Base-by-base conservation (phyloP, 2,888 invertebrate genomes). In the Callimorpha dominula region DNA sequence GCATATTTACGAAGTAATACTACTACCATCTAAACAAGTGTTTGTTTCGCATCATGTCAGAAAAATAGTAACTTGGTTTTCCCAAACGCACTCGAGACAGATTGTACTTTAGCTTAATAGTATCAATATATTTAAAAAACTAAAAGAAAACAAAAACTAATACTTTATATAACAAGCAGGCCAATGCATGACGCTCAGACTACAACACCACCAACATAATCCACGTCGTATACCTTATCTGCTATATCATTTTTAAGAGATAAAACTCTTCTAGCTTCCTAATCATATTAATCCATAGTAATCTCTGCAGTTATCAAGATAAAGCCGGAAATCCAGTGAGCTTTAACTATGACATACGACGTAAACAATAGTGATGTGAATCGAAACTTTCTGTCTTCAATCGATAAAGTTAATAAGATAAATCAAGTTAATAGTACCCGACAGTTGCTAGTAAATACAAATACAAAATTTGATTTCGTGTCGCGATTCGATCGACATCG, bases 321-420 rank as follows among this genome's bases (percentile, higher is more conserved):
- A 92, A 85, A 85, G 77, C 74, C 64, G 71, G 73, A 81, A 86
- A 86, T 90, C 79, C 79, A 79, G 73, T 86, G 83, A 78, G 76
- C 72, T 73, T 82, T 71, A 54, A 80, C 54, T 72, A 70, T 75
- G 73, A 86, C 84, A 85, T 89, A 86, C 79, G 86, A 78, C 86
- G 68, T 88, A 71, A 72, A 75, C 76, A 78, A 87, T 85, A 85
- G 88, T 65, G 79, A 85, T 68, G 31, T 81, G 81, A 84, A 71
- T 82, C 70, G 85, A 87, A 88, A 87, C 78, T 88, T 89, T 84
- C 80, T 85, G 86, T 88, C 84, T 83, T 82, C 84, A 89, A 90
- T 93, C 92, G 93, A 93, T 93, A 90, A 86, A 89, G 87, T 84
- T 89, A 92, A 92, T 93, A 89, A 90, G 87, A 93, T 94, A 94